These are phyloP conservation scores for Seira ritae DNA, from an alignment of 2,888 invertebrate genomes.

Conservation along the genomic window DNA sequence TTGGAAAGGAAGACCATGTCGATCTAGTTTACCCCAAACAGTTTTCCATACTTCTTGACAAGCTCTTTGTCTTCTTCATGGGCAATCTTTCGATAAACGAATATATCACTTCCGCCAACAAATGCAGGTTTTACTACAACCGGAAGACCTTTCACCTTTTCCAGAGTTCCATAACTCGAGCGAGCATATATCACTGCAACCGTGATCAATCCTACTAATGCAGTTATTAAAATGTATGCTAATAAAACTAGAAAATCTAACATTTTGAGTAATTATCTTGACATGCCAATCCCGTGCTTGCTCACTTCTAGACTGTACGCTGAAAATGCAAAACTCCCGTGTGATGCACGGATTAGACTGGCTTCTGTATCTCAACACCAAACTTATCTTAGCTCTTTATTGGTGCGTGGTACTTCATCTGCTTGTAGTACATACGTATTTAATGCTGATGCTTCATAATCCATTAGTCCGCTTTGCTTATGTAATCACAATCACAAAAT, in stretches of 20 bases:
- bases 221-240: slow-evolving; percentile 23
- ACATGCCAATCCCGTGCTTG: no score
- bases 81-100: slow-evolving; percentile 52
- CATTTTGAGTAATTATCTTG: background rate
- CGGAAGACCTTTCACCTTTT: slow-evolving; percentile 59
- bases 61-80: slow-evolving; percentile 55
- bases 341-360: background rate
- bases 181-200: slow-evolving; percentile 52
- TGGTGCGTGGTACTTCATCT: background rate
- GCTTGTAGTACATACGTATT: background rate
- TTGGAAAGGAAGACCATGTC: no score
- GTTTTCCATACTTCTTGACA: slow-evolving; percentile 59
- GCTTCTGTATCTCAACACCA: background rate
- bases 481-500: background rate
- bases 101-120: slow-evolving; percentile 59
- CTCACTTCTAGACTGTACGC: background rate
- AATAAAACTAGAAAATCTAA: background rate
- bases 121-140: slow-evolving; percentile 55
- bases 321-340: background rate
- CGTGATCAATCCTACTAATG: slow-evolving; percentile 48
- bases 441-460: no score
- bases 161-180: slow-evolving; percentile 64
- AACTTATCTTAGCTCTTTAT: background rate
- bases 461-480: background rate
- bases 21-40: slow-evolving; percentile 62